phyloP scores from a whole-genome alignment of 2,797 vertebrate genomes.

The Sphenopsis melanotis region DNA sequence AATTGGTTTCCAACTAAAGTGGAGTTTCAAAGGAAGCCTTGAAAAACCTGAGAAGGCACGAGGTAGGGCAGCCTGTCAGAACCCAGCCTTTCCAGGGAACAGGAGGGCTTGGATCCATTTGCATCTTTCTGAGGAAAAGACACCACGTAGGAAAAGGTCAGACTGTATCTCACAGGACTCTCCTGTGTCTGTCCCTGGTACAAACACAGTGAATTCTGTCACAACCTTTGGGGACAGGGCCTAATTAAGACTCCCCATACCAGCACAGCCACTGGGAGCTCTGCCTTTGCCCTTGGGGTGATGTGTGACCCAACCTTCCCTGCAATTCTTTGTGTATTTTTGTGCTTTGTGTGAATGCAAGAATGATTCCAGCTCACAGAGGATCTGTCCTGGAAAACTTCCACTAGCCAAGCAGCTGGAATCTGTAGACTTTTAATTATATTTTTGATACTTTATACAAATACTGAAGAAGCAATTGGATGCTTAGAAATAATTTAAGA shows the following conservation, averaged over 20 bases:
- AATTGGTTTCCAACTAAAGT: not conserved
- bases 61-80: not conserved
- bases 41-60: not conserved
- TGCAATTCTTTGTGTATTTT: too few relatives aligned
- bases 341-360: not conserved
- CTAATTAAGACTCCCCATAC: not conserved
- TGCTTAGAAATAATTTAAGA: not conserved
- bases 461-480: not conserved
- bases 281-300: not conserved
- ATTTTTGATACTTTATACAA: not conserved
- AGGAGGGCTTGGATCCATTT: not conserved
- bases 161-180: not conserved
- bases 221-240: not conserved
- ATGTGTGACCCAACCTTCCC: not conserved
- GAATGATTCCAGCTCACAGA: not conserved
- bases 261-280: not conserved
- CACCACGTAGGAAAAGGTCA: not conserved
- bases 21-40: not conserved
- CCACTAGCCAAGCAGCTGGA: not conserved
- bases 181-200: not conserved
- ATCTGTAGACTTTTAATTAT: not conserved
- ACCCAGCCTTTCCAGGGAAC: not conserved
- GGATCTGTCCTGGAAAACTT: not conserved
- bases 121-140: not conserved
- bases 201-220: not conserved